A percentile compares a stretch with the other conserved stretches of the same genome.
Evolutionary conservation across 2,797 vertebrate genomes (phyloP).

Genomic region (Ispidina lecontei): DNA sequence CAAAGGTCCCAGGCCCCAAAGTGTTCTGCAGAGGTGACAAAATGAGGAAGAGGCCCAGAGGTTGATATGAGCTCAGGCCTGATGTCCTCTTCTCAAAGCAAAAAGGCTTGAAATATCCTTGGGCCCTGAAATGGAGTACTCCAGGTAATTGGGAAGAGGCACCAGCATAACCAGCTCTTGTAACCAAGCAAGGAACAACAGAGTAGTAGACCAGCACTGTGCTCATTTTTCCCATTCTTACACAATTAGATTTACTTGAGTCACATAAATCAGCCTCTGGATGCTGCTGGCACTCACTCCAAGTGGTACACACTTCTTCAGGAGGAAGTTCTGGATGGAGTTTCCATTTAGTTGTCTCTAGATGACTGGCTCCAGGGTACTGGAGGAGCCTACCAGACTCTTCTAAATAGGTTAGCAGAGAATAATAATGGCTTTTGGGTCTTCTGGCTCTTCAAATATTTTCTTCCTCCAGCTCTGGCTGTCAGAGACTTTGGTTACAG

Average conservation of each 20-base stretch:
- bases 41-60: background rate
- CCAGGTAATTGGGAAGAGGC: background rate
- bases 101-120: background rate
- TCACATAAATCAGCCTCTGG: background rate
- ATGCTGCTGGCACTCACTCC: background rate
- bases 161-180: background rate
- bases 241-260: background rate
- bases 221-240: background rate
- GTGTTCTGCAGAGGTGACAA: background rate
- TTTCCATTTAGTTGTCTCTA: background rate
- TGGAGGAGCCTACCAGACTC: background rate
- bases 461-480: background rate
- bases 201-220: background rate
- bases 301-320: background rate
- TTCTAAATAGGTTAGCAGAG: background rate
- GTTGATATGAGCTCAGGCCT: background rate
- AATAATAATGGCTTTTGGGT: slow-evolving; percentile 29
- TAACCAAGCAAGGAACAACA: background rate
- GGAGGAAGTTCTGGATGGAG: background rate
- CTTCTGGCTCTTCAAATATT: background rate
- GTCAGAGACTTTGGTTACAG: background rate
- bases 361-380: background rate
- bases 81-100: background rate
- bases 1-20: background rate
- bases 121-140: background rate